A percentile compares a stretch with the other conserved stretches of the same genome.
phyloP scores from a whole-genome alignment of 1,140 invertebrate species.

The Euglossa dilemma region DNA sequence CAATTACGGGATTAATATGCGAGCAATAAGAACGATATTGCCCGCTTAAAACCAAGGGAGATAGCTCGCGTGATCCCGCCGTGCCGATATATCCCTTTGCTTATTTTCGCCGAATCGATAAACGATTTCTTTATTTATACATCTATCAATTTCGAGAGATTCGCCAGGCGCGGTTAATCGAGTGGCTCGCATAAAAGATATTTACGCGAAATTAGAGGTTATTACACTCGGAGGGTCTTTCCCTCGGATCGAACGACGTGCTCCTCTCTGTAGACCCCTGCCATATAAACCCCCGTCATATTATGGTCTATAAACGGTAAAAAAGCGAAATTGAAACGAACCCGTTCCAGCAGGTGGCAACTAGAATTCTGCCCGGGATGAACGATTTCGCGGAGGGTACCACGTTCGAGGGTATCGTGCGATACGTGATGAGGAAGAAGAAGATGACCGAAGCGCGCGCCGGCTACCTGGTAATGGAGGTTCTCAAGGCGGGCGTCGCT shows the following conservation, averaged over 20 bases:
- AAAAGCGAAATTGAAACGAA: conserved; percentile 51
- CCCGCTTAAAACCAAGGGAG: background rate
- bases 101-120: too few relatives aligned
- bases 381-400: conserved; percentile 61
- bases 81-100: too few relatives aligned
- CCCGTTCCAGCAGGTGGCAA: conserved; percentile 32
- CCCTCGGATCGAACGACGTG: too few relatives aligned
- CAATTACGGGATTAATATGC: conserved; percentile 76
- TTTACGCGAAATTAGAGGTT: too few relatives aligned
- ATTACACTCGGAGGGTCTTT: too few relatives aligned
- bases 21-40: conserved; percentile 73
- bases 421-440: conserved; percentile 71
- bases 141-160: too few relatives aligned
- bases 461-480: conserved; percentile 68
- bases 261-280: too few relatives aligned
- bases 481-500: conserved; percentile 72
- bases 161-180: too few relatives aligned
- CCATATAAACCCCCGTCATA: too few relatives aligned
- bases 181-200: too few relatives aligned
- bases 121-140: too few relatives aligned
- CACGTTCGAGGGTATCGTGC: conserved; percentile 73
- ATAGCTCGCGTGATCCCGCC: background rate
- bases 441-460: conserved; percentile 67
- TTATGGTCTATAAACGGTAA: too few relatives aligned
- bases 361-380: conserved; percentile 22